phyloP scores from a whole-genome alignment of 2,113 vertebrate species.

The Scomber colias region DNA sequence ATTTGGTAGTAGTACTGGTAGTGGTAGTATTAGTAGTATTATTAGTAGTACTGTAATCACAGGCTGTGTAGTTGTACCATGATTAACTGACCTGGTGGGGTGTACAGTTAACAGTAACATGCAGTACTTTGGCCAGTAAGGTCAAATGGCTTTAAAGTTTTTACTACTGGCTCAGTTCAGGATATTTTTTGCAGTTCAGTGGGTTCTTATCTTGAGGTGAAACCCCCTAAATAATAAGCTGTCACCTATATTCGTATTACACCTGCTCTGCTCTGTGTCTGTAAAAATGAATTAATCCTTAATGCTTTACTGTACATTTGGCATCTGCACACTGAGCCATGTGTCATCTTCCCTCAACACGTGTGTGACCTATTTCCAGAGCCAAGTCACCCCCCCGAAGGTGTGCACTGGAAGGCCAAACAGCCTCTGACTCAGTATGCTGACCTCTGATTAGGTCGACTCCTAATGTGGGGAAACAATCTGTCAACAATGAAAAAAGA shows the following conservation, averaged over 20 bases:
- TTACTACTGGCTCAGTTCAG: not conserved
- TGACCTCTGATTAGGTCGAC: slow-evolving; percentile 40
- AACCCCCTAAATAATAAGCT: not conserved
- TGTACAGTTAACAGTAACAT: no score
- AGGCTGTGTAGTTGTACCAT: no score
- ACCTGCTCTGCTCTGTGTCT: not conserved
- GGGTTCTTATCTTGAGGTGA: not conserved
- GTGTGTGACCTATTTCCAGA: slow-evolving; percentile 54
- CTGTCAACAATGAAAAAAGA: not conserved
- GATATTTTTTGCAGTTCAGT: not conserved
- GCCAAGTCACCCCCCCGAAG: slow-evolving; percentile 12
- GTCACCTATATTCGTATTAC: not conserved
- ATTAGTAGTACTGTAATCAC: no score
- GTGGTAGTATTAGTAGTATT: no score
- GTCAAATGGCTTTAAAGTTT: no score
- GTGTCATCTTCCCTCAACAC: slow-evolving; percentile 41
- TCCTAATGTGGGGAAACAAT: not conserved
- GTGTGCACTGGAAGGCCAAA: slow-evolving; percentile 14
- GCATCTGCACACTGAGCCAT: slow-evolving; percentile 2
- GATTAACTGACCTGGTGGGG: no score
- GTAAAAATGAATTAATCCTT: not conserved
- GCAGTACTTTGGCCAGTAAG: no score
- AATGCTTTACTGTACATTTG: slow-evolving; percentile 16
- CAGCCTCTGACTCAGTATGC: slow-evolving; percentile 50
- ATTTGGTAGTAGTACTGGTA: no score